Evolutionary conservation across 2,797 vertebrate genomes (phyloP).

Genomic region (Poeciliopsis gracilis): DNA sequence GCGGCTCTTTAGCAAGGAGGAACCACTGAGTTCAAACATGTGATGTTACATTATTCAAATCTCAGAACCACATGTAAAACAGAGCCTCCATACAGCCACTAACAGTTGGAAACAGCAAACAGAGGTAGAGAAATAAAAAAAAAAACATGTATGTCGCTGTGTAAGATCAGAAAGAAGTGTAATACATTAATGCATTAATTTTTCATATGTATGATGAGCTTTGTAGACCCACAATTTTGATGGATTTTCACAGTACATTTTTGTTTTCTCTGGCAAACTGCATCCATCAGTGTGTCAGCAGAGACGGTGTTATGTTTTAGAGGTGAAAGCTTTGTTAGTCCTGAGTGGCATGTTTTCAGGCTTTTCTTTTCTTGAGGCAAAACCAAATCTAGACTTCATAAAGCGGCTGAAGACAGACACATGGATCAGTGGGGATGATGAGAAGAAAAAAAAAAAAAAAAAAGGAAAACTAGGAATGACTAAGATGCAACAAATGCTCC

Average conservation of each 20-base stretch:
- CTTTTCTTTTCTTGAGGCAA: neutral
- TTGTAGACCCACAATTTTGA: too few species aligned
- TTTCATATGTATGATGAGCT: neutral
- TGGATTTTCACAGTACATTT: too few species aligned
- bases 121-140: neutral
- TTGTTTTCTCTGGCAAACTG: neutral
- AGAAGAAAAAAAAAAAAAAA: neutral
- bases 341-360: neutral
- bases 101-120: neutral
- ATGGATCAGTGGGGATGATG: neutral
- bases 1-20: neutral
- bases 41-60: neutral
- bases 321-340: neutral
- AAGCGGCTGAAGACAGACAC: neutral
- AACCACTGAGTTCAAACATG: neutral
- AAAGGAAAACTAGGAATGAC: neutral
- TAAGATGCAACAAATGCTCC: neutral
- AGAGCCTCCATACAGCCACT: neutral
- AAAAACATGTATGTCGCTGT: rapidly evolving
- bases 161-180: neutral
- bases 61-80: neutral
- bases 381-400: neutral
- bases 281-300: too few species aligned
- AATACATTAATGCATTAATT: neutral
- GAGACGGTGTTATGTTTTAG: neutral